These are phyloP conservation scores for Magallana gigas DNA, from an alignment of 1,140 invertebrate species.

Conservation along the genomic window DNA sequence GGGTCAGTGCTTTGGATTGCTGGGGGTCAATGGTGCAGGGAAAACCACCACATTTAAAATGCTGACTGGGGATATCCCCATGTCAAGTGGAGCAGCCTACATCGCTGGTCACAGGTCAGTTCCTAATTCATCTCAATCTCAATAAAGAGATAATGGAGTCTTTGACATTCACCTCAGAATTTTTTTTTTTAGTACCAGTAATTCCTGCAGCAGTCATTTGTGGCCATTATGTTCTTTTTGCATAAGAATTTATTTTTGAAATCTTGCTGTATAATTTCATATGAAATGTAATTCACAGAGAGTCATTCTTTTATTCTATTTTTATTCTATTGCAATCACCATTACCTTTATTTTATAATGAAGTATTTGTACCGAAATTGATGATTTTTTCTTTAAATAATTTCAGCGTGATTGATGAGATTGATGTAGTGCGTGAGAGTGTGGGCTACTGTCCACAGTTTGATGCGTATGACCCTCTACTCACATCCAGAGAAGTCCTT, in stretches of 20 bases:
- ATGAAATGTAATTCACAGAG: too few species aligned
- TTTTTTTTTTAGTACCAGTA: too few species aligned
- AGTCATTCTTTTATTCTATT: too few species aligned
- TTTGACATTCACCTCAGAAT: too few species aligned
- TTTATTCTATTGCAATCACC: background rate
- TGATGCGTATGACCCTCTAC: slow-evolving; percentile 89
- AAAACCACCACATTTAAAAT: slow-evolving; percentile 94
- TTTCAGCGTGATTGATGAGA: slow-evolving; percentile 25
- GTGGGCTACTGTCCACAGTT: slow-evolving; percentile 83
- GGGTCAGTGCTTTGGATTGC: slow-evolving; percentile 90
- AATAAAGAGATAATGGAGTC: too few species aligned
- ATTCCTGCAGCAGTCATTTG: too few species aligned
- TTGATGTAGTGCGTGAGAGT: slow-evolving; percentile 68
- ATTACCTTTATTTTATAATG: background rate
- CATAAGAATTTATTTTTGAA: too few species aligned
- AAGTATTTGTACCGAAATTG: background rate
- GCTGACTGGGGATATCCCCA: slow-evolving; percentile 85
- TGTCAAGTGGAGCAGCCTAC: slow-evolving; percentile 83
- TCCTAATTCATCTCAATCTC: background rate
- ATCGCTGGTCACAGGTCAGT: slow-evolving; percentile 77
- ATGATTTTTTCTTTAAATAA: too few species aligned
- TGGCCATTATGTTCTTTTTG: too few species aligned
- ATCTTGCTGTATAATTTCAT: too few species aligned
- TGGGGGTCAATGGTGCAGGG: slow-evolving; percentile 92
- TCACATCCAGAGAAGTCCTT: slow-evolving; percentile 90